These are phyloP conservation scores for Zaprionus inermis DNA, from an alignment of 1,140 invertebrate genomes.

Conservation along the genomic window DNA sequence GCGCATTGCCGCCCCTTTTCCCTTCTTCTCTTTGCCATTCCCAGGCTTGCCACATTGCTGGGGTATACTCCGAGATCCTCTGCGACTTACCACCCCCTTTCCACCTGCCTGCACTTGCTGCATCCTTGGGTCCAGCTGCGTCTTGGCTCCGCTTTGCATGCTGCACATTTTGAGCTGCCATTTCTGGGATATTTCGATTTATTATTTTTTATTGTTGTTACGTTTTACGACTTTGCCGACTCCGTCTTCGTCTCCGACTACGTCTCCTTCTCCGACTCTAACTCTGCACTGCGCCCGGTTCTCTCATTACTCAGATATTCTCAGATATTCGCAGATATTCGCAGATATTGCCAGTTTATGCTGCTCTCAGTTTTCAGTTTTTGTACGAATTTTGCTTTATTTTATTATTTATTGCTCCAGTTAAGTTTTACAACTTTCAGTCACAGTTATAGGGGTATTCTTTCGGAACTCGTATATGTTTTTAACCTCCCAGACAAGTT, in stretches of 20 bases:
- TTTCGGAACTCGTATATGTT: neutral
- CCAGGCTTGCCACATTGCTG: constrained; percentile 62
- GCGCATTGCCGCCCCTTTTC: constrained; percentile 1
- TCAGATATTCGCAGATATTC: constrained; percentile 47
- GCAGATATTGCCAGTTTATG: constrained; percentile 54
- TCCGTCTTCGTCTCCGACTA: constrained; percentile 4
- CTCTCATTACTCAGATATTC: constrained; percentile 22
- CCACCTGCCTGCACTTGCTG: constrained; percentile 30
- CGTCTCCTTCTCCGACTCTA: neutral
- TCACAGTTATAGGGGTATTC: neutral
- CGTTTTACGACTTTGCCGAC: constrained; percentile 76
- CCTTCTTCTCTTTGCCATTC: constrained; percentile 29
- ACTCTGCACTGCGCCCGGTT: constrained; percentile 16
- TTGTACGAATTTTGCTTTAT: constrained; percentile 63
- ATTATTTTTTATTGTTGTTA: constrained; percentile 84
- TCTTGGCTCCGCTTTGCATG: constrained; percentile 54
- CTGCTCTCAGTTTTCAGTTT: constrained; percentile 37
- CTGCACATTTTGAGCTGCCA: constrained; percentile 68
- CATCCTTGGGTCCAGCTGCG: constrained; percentile 52
- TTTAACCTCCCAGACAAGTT: neutral
- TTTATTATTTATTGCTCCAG: constrained; percentile 62
- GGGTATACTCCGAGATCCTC: neutral
- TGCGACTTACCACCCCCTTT: neutral
- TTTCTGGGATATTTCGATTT: constrained; percentile 84
- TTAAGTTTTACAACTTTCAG: constrained; percentile 69